These are phyloP conservation scores for Charanyca ferruginea DNA, from an alignment of 2,888 invertebrate genomes.

Conservation along the genomic window DNA sequence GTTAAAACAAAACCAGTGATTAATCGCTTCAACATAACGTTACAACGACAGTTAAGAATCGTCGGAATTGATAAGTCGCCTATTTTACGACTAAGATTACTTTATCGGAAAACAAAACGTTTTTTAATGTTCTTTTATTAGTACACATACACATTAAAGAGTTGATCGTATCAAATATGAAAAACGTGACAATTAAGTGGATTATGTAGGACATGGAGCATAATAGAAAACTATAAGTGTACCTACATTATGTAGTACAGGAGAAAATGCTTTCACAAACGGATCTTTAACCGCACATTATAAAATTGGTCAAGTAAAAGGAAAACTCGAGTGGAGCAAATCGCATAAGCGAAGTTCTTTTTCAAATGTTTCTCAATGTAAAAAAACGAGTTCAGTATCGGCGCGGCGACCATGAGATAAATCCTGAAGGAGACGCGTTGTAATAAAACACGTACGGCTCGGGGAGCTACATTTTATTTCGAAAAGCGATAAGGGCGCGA, in stretches of 20 bases:
- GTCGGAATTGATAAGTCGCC: conserved; percentile 48
- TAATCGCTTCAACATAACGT: conserved; percentile 61
- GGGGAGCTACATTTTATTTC: conserved; percentile 90
- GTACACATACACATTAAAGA: conserved; percentile 46
- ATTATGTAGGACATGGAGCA: conserved; percentile 2
- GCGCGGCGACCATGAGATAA: conserved; percentile 85
- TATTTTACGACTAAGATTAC: conserved; percentile 54
- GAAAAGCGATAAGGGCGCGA: conserved; percentile 90
- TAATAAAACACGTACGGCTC: conserved; percentile 90
- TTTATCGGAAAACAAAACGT: conserved; percentile 57
- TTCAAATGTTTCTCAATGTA: conserved; percentile 77
- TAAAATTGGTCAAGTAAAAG: conserved; percentile 65
- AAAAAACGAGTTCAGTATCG: conserved; percentile 81
- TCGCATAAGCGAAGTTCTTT: conserved; percentile 80
- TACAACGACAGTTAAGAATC: conserved; percentile 53
- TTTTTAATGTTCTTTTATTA: conserved; percentile 55
- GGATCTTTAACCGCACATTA: conserved; percentile 35
- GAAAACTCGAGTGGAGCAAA: conserved; percentile 75
- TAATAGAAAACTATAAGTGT: conserved; percentile 11
- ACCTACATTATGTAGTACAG: no score
- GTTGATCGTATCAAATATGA: conserved; percentile 46
- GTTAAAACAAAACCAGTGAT: conserved; percentile 65
- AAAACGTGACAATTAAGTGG: conserved; percentile 24
- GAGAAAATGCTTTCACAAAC: conserved; percentile 9
- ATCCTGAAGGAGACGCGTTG: conserved; percentile 86